Conservation (phyloP, 2,888 invertebrate genomes). For the Apomyelois bistriatella region DNA sequence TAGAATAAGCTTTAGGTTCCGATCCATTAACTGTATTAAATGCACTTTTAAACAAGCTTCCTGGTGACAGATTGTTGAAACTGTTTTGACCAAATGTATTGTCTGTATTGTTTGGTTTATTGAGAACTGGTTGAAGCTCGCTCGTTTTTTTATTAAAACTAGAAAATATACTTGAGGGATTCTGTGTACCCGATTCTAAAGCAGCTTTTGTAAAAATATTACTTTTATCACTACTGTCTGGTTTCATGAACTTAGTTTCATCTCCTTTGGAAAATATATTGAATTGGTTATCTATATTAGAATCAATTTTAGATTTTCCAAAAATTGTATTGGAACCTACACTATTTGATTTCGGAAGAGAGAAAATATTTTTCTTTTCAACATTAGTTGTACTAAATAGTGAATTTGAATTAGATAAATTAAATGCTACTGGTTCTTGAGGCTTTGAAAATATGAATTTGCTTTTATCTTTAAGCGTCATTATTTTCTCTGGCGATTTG, state of each 20-base stretch:
- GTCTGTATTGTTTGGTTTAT: conserved; percentile 23
- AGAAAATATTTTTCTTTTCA: not conserved
- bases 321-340: conserved; percentile 30
- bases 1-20: conserved; percentile 45
- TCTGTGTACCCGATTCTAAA: conserved; percentile 28
- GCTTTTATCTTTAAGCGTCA: conserved; percentile 39
- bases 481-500: conserved; percentile 52
- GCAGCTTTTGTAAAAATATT: conserved; percentile 48
- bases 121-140: conserved; percentile 32
- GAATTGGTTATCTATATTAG: conserved; percentile 15
- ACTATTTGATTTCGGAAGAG: not conserved
- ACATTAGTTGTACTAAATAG: not conserved
- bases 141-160: conserved; percentile 34
- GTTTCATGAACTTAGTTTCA: conserved; percentile 31
- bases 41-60: conserved; percentile 62
- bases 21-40: conserved; percentile 34
- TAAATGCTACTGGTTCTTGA: conserved; percentile 35
- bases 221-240: conserved; percentile 32
- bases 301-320: conserved; percentile 20
- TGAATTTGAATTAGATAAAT: conserved; percentile 24
- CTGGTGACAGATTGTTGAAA: conserved; percentile 45
- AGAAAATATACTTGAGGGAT: conserved; percentile 48
- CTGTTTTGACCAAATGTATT: conserved; percentile 29
- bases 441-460: conserved; percentile 67
- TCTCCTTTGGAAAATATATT: conserved; percentile 34